Percentiles rank a stretch among this genome's conserved stretches.
Conservation (phyloP, 2,797 vertebrate species). For the Mycteria americana region DNA sequence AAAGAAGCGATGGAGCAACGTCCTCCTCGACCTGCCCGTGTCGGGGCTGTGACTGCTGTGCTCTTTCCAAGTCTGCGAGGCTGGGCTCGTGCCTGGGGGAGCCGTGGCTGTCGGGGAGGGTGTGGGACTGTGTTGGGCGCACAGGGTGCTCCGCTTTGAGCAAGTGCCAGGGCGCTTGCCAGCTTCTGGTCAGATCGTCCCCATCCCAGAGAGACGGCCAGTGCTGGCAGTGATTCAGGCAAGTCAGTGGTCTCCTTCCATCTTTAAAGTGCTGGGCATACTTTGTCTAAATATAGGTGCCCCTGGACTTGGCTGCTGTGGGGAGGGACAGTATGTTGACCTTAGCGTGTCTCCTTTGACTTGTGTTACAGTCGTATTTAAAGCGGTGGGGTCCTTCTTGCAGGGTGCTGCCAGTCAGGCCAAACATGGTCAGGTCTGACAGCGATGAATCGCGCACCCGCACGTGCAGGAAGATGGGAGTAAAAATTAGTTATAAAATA, state of each 20-base stretch:
- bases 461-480: background rate
- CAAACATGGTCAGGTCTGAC: constrained; percentile 43
- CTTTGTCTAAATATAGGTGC: constrained; percentile 74
- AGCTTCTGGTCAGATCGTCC: background rate
- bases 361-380: constrained; percentile 72
- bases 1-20: background rate
- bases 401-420: background rate
- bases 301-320: constrained; percentile 78
- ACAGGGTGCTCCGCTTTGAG: background rate
- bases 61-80: background rate
- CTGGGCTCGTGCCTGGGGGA: background rate
- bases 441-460: background rate
- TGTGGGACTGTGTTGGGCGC: background rate
- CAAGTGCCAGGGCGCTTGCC: accelerated
- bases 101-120: background rate
- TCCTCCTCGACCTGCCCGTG: accelerated
- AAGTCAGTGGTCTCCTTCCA: constrained; percentile 11
- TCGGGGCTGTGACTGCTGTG: background rate
- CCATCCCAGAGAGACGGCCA: background rate
- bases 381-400: background rate
- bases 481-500: background rate
- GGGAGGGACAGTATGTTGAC: constrained; percentile 72
- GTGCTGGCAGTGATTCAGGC: background rate
- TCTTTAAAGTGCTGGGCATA: constrained; percentile 49
- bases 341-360: constrained; percentile 65